Evolutionary conservation across 2,797 vertebrate species (phyloP), one percentile per base, ranked within the genome.

Genomic region (Decapterus maruadsi): DNA sequence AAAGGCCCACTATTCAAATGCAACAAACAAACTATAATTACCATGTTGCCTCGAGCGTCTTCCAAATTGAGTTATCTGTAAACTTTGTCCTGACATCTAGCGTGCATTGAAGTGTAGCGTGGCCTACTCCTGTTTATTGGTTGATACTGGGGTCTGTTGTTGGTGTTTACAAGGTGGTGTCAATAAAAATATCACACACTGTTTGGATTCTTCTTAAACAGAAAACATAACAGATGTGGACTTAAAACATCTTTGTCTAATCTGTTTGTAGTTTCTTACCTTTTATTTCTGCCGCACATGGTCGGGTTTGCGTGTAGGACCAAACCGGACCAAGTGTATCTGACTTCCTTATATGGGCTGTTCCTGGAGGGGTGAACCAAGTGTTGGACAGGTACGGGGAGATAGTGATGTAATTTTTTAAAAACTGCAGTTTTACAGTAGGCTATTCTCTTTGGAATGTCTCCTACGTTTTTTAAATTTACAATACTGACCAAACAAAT

Each of bases 281-380:
- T 45, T 61, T 43, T 11, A 8, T 17, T 10, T 38, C 6, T 66
- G 17, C 31, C 26, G 5, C n/a, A 56, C n/a, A 13, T 20, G 0
- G 4, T 51, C 45, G 63, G 2, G 3, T 26, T 43, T 38, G 59
- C 6, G 60, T 2, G 26, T 26, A 26, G 26, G 26, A 26, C 36
- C 20, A 70, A 70, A 62, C 38, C 42, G 0, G 0, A 11, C 19
- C 43, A 2, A 4, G 0, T 0, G 4, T 3, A 6, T 29, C n/a
- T 62, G 10, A 54, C 38, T 46, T 43, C 5, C 5, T 53, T 46
- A 57, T 69, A 31, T 22, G 43, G 31, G 12, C 14, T 42, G 13
- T n/a, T 45, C 19, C 8, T 64, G 19, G 0, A 0, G 45, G 75
- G 65, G 43, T 53, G 62, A 0, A 12, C 62, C 62, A 75, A 58